A percentile compares a stretch with the other conserved stretches of the same genome.
phyloP scores from a whole-genome alignment of 2,113 vertebrate genomes.

The Callocephalon fimbriatum region DNA sequence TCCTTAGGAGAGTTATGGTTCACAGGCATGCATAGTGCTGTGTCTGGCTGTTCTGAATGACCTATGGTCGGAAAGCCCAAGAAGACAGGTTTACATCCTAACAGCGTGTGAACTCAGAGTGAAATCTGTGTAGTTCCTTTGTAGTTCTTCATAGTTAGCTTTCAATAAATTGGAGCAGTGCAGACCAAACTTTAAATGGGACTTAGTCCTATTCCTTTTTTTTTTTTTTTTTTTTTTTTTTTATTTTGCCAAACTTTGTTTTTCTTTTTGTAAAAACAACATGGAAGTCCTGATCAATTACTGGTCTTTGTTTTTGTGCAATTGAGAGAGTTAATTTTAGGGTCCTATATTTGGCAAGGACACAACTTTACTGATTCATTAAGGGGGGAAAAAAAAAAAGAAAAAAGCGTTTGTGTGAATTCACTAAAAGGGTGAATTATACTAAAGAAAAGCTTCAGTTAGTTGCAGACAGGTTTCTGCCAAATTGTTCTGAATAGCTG shows the following conservation, averaged over 20 bases:
- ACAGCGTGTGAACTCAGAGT: not conserved
- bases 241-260: not conserved
- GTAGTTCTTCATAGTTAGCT: not conserved
- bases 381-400: not conserved
- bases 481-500: not conserved
- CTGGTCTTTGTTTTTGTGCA: not conserved
- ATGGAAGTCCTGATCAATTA: not conserved
- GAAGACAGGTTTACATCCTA: not conserved
- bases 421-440: not conserved
- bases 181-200: not conserved
- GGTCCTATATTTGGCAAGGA: not conserved
- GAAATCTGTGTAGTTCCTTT: not conserved
- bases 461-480: not conserved
- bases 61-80: not conserved
- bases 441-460: not conserved
- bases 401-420: not conserved
- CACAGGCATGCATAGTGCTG: accelerated
- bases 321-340: not conserved
- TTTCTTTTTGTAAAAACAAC: not conserved
- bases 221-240: not conserved
- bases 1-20: accelerated
- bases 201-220: not conserved
- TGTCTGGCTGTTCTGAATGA: not conserved
- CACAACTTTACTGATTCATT: not conserved
- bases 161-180: not conserved